Evolutionary conservation across 2,797 vertebrate species (phyloP), one percentile per base, ranked within the genome.

Genomic region (Lophotriccus pileatus): DNA sequence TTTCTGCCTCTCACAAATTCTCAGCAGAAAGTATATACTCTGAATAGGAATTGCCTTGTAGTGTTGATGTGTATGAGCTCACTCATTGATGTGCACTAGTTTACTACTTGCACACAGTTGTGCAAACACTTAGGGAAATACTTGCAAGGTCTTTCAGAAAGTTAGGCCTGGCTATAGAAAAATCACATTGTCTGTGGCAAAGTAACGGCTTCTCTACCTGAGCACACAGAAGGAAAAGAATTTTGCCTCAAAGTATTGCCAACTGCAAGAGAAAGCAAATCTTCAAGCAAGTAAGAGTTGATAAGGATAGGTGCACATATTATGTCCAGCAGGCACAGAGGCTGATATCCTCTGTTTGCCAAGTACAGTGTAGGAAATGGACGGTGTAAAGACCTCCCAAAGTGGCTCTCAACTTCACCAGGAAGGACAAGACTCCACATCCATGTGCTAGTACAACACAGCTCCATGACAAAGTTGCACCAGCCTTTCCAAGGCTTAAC

Each of bases 271-370:
- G 36, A 64, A 44, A 67, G 25, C 10, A 84, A 83, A 39, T 8
- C 30, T 25, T 12, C 12, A 50, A 14, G 8, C 14, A 50, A 60
- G 4, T 9, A 50, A 37, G 20, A 28, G 21, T 21, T 23, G 12
- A 10, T 28, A 37, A 39, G 14, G 36, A 73, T 14, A 43, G 13
- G 12, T 13, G 34, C 27, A 37, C 4, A 6, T 10, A 15, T 43
- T 52, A 55, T 9, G 52, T 32, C 22, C 0, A 0, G 22, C 4
- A 34, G 9, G 7, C 10, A 24, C 3, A 8, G 39, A 55, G 10
- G 39, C 12, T 16, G 27, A 30, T 24, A 50, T 4, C 4, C 4
- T n/a, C 10, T 44, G 14, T 58, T 88, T 53, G 47, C 10, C 15
- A 78, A 50, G 16, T 19, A 21, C 3, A 15, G 9, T 22, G 16